Evolutionary conservation across 2,888 invertebrate species (phyloP).

Genomic region (Calliscelio sp.): DNA sequence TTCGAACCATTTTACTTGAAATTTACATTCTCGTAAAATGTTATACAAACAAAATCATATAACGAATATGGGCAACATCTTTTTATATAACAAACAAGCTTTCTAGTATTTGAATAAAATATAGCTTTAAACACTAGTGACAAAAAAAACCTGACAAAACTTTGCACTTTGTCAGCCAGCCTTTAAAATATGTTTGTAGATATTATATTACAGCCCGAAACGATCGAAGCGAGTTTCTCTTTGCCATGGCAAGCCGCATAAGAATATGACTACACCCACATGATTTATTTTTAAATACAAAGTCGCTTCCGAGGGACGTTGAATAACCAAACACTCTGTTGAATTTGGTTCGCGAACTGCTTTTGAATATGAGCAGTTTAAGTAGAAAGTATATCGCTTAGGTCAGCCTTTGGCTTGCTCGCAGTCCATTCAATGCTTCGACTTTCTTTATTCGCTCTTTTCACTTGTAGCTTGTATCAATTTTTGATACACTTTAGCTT

Average conservation of each 20-base stretch:
- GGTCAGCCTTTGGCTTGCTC: constrained; percentile 48
- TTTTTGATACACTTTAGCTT: constrained; percentile 15
- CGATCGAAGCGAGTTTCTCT: constrained; percentile 23
- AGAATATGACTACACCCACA: constrained; percentile 23
- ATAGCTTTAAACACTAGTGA: background rate
- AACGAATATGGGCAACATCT: no score
- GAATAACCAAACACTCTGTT: constrained; percentile 43
- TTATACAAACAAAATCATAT: no score
- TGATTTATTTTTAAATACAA: constrained; percentile 47
- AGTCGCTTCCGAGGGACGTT: constrained; percentile 16
- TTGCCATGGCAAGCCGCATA: constrained; percentile 7
- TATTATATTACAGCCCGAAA: constrained; percentile 8
- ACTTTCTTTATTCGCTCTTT: constrained; percentile 15
- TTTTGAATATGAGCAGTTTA: constrained; percentile 50
- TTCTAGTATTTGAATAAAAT: constrained; percentile 42
- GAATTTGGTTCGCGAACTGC: constrained; percentile 48
- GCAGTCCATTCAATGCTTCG: constrained; percentile 15
- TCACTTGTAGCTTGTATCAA: background rate
- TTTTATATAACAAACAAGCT: no score
- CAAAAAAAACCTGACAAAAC: background rate
- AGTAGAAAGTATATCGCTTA: constrained; percentile 57
- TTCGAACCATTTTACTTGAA: no score
- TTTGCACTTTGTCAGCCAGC: constrained; percentile 24
- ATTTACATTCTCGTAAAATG: no score
- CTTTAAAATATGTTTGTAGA: constrained; percentile 15